phyloP scores from a whole-genome alignment of 2,888 invertebrate species.

The Pachycephus smyrnensis region DNA sequence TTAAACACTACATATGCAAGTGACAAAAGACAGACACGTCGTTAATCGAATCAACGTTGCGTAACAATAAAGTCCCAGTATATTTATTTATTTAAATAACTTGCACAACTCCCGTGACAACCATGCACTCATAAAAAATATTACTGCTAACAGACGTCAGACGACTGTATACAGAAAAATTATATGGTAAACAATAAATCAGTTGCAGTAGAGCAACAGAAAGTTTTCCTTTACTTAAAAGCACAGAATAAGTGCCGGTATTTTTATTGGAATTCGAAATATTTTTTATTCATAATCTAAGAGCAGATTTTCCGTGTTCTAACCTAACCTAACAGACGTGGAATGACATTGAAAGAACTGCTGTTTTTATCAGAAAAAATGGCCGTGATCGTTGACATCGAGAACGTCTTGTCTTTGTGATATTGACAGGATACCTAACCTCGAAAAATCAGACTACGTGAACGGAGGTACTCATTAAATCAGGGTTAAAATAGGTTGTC shows the following conservation, averaged over 20 bases:
- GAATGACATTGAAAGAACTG: background rate
- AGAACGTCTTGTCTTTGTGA: background rate
- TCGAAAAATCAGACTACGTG: background rate
- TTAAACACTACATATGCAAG: no score
- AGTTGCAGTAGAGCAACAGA: background rate
- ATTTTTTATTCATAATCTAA: background rate
- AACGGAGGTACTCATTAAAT: background rate
- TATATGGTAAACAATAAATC: background rate
- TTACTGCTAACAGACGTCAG: background rate
- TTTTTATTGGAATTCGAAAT: background rate
- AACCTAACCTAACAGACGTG: background rate
- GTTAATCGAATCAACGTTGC: background rate
- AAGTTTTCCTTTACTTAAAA: background rate
- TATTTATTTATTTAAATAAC: background rate
- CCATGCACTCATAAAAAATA: background rate
- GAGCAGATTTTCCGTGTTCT: background rate
- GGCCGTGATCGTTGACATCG: conserved; percentile 4
- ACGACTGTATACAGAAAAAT: background rate
- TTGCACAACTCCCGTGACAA: background rate
- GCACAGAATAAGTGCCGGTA: background rate
- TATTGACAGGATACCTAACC: conserved; percentile 6
- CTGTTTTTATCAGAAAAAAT: background rate
- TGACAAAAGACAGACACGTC: background rate
- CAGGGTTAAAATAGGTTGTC: background rate
- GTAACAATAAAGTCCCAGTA: background rate